Percentiles rank a stretch among this genome's conserved stretches.
phyloP scores from a whole-genome alignment of 1,140 invertebrate genomes.

The Anastrepha ludens region DNA sequence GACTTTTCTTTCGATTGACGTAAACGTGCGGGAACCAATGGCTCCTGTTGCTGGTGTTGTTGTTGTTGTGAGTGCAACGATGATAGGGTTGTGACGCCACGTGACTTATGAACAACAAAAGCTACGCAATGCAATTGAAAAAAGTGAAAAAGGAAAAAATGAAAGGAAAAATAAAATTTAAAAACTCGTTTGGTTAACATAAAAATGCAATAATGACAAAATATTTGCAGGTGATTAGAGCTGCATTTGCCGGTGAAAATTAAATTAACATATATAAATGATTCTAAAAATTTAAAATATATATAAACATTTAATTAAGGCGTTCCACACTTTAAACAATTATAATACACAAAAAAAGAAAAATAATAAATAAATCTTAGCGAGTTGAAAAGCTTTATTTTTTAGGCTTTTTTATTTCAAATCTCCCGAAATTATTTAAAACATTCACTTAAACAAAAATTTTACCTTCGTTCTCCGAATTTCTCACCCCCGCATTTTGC shows the following conservation, averaged over 20 bases:
- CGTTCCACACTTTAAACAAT: too few relatives aligned
- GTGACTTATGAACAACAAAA: conserved; percentile 87
- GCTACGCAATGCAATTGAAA: conserved; percentile 69
- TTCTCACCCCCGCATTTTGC: conserved; percentile 38
- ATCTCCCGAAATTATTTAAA: too few relatives aligned
- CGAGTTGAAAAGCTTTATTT: too few relatives aligned
- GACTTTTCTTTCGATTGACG: conserved; percentile 79
- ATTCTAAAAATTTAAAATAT: neutral
- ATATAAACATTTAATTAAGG: neutral
- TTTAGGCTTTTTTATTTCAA: too few relatives aligned
- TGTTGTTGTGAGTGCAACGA: conserved; percentile 76
- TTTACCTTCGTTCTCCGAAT: conserved; percentile 57
- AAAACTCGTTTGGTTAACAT: conserved; percentile 19
- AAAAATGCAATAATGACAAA: conserved; percentile 3
- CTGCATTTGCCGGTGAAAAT: neutral
- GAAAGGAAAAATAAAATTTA: conserved; percentile 44
- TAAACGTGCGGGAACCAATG: conserved; percentile 77
- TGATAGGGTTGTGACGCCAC: conserved; percentile 85
- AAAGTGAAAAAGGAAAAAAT: conserved; percentile 64
- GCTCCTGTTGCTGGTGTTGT: conserved; percentile 71
- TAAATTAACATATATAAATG: neutral
- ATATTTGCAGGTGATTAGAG: conserved; percentile 15
- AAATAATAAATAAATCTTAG: too few relatives aligned
- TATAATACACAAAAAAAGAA: too few relatives aligned
- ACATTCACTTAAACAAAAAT: too few relatives aligned